Base-by-base conservation (phyloP, 2,113 vertebrate genomes). In the Platichthys flesus region DNA sequence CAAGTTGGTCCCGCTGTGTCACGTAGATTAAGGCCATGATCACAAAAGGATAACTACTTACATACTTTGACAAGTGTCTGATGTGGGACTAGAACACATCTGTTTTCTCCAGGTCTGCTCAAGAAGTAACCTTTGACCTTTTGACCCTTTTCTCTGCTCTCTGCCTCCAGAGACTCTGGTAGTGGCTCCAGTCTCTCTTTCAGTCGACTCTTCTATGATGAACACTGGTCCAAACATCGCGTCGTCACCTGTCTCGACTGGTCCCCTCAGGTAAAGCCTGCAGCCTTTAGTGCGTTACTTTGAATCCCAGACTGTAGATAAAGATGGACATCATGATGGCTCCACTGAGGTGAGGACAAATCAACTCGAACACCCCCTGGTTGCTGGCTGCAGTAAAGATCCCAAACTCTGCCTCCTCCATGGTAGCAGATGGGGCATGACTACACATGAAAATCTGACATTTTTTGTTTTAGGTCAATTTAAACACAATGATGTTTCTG, bases 221-320 rank as follows among this genome's bases (percentile, higher is more conserved):
- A 99, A 62, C 98, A 97, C 89, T 99, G 97, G 98, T 98, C 97
- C 9, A 98, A 98, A 88, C 98, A 98, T 79, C 96, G 98, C 9
- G 97, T 99, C 0, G 96, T 99, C 90, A 98, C 98, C 78, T 99
- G 97, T 80, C 96, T 99, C 71, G 97, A 99, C 84, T 99, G 97
- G 98, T 98, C 97, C 72, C 95, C 95, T 82, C 97, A 99, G 96
- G 97, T 98, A 94, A 82, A 78, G 26, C 56, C 68, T 15, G 47
- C 72, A 42, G 20, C 21, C 1, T 3, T 28, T 1, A 37, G 28
- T 45, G 42, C 14, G 13, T 31, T 31, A 31, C 6, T 31, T 7
- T 31, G 31, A 31, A 31, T 31, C 31, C 31, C 5, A 31, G 31
- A 31, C 31, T 31, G 31, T 31, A 7, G 5, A 7, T 31, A 31